These are phyloP conservation scores for Avahi laniger DNA, from an alignment of 2,797 vertebrate genomes.

Conservation along the genomic window DNA sequence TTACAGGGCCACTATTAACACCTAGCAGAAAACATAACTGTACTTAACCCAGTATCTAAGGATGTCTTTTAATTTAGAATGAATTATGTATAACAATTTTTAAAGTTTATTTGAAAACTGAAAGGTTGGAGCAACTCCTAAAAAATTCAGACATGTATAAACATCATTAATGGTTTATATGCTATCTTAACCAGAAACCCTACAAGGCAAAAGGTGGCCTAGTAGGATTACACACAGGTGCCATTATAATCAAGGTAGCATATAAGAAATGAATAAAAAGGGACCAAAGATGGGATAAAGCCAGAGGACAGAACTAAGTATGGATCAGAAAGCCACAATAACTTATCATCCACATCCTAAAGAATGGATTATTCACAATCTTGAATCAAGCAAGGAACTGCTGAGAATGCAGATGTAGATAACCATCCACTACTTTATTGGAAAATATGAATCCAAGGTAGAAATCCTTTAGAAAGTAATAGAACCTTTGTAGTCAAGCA, in stretches of 20 bases:
- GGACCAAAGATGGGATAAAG: not conserved
- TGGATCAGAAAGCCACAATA: not conserved
- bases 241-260: not conserved
- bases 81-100: not conserved
- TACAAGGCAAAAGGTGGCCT: not conserved
- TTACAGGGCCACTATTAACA: not conserved
- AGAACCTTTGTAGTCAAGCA: not conserved
- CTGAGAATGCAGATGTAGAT: not conserved
- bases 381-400: not conserved
- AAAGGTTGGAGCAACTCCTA: not conserved
- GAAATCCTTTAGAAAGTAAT: slow-evolving; percentile 18
- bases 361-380: not conserved
- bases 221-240: not conserved
- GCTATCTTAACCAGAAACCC: not conserved
- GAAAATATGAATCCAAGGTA: slow-evolving; percentile 12
- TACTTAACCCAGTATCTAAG: not conserved
- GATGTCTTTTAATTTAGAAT: not conserved
- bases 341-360: not conserved
- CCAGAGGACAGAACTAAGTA: not conserved
- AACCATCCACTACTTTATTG: not conserved
- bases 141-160: slow-evolving; percentile 20
- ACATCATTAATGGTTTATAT: not conserved
- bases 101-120: slow-evolving; percentile 1
- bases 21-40: not conserved
- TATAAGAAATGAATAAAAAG: not conserved